These are phyloP conservation scores for Rhabdomys dilectus DNA, from an alignment of 2,113 vertebrate genomes.

Conservation along the genomic window DNA sequence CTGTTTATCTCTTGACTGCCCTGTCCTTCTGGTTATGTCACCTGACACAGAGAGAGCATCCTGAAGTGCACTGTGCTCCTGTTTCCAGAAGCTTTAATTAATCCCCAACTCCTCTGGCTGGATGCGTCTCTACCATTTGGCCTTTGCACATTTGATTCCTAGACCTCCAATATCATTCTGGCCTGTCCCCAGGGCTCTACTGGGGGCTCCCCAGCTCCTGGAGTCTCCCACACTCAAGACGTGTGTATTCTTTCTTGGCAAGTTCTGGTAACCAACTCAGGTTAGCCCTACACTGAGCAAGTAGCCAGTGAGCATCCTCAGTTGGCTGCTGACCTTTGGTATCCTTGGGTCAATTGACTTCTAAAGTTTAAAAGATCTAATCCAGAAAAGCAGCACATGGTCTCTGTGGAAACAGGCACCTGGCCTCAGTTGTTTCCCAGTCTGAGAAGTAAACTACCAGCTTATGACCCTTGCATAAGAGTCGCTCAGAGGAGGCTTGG, in stretches of 20 bases:
- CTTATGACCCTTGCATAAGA: neutral
- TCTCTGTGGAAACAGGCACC: neutral
- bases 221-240: neutral
- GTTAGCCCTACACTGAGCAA: neutral
- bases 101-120: neutral
- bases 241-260: neutral
- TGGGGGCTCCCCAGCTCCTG: neutral
- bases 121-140: rapidly evolving
- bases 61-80: neutral
- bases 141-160: neutral
- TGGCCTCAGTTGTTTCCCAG: neutral
- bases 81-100: neutral
- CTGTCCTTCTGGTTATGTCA: neutral
- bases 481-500: neutral
- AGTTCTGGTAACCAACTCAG: neutral
- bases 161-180: neutral
- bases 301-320: neutral
- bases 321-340: neutral
- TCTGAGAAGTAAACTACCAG: neutral
- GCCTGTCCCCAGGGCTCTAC: neutral
- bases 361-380: neutral
- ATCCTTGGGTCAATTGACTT: neutral
- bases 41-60: neutral
- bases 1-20: neutral
- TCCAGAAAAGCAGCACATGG: too few relatives aligned